Evolutionary conservation across 2,113 vertebrate genomes (phyloP).

Genomic region (Oenanthe melanoleuca): DNA sequence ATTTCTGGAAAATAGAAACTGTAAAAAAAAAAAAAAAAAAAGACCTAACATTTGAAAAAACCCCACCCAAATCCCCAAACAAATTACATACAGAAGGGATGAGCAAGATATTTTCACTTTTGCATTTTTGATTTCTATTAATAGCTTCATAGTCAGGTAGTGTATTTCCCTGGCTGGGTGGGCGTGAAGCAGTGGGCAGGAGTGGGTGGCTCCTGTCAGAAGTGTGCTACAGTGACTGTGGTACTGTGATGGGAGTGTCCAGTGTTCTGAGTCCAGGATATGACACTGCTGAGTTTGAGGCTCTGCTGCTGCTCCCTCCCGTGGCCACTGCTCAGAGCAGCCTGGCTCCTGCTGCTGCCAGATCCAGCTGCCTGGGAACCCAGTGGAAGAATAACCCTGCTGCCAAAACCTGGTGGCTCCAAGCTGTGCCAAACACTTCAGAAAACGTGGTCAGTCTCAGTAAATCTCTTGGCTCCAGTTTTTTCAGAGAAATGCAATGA

Average conservation of each 20-base stretch:
- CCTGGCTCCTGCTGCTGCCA: neutral
- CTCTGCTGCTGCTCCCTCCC: slow-evolving; percentile 11
- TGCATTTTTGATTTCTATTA: neutral
- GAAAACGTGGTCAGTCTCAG: neutral
- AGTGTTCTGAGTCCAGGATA: neutral
- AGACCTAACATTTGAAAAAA: neutral
- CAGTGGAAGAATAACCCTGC: neutral
- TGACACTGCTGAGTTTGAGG: neutral
- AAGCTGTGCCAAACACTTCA: neutral
- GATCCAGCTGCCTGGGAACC: neutral
- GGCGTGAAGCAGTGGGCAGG: fast-evolving
- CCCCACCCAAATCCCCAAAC: neutral
- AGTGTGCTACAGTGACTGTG: fast-evolving
- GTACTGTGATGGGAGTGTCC: neutral
- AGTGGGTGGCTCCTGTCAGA: neutral
- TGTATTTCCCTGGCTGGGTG: neutral
- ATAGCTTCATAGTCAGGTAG: neutral
- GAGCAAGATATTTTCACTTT: neutral
- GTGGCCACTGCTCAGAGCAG: neutral
- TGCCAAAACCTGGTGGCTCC: neutral
- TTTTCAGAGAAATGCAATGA: neutral
- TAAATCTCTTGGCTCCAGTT: neutral
- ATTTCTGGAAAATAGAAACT: neutral
- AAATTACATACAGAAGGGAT: neutral
- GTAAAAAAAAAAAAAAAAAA: neutral